phyloP scores from a whole-genome alignment of 2,888 invertebrate species.

The Torymus aiolomorphi region DNA sequence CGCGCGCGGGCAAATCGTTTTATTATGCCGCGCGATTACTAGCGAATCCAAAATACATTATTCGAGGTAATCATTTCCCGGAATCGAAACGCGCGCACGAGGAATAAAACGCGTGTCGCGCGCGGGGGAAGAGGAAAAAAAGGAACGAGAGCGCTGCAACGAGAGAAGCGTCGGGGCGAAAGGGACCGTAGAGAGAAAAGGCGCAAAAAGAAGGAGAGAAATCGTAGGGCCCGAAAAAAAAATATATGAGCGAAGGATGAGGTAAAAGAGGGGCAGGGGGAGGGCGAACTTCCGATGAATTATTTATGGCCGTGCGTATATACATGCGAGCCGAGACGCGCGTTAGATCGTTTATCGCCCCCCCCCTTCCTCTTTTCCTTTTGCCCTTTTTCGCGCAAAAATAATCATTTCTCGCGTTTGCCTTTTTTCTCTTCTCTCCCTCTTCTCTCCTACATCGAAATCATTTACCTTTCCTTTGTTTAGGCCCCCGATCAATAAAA shows the following conservation, averaged over 20 bases:
- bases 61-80: constrained; percentile 30
- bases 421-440: not conserved
- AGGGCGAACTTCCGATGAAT: constrained; percentile 45
- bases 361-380: not conserved
- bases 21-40: not conserved
- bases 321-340: not conserved
- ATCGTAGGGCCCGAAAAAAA: constrained; percentile 18
- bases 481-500: constrained; percentile 38
- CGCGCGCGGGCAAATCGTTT: not conserved
- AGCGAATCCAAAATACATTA: constrained; percentile 21
- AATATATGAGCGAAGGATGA: not conserved
- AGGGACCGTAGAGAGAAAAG: not conserved
- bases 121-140: too few species aligned
- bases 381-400: constrained; percentile 22
- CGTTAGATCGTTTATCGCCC: constrained; percentile 37
- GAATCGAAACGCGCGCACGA: not conserved
- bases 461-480: constrained; percentile 38
- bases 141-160: too few species aligned
- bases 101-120: too few species aligned
- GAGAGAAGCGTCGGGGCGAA: too few species aligned
- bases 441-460: constrained; percentile 13
- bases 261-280: not conserved
- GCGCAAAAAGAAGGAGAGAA: constrained; percentile 11
- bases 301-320: constrained; percentile 42
- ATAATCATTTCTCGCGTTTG: constrained; percentile 35